Evolutionary conservation across 2,888 invertebrate species (phyloP).

Genomic region (Melanostoma mellinum): DNA sequence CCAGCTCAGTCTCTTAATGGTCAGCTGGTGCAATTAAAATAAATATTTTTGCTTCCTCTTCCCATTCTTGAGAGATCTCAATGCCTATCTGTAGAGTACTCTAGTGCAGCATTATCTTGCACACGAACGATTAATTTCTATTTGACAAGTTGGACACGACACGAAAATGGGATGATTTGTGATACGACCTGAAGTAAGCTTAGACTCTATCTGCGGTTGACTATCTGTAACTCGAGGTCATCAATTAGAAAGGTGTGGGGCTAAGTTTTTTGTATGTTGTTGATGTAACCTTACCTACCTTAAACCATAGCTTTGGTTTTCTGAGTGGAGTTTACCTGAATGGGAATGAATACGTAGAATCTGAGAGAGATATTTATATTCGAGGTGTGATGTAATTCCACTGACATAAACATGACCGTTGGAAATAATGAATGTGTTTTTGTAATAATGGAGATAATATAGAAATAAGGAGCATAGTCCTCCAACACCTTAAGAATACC

Average conservation of each 20-base stretch:
- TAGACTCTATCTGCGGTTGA: slow-evolving; percentile 35
- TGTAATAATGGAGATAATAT: background rate
- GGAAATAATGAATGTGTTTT: slow-evolving; percentile 23
- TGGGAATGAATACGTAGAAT: slow-evolving; percentile 37
- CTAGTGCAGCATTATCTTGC: slow-evolving; percentile 51
- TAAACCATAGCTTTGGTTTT: slow-evolving; percentile 8
- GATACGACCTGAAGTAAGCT: slow-evolving; percentile 40
- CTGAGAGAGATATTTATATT: slow-evolving; percentile 42
- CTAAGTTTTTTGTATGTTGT: slow-evolving; percentile 28
- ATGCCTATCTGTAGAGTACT: slow-evolving; percentile 30
- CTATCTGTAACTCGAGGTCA: slow-evolving; percentile 64
- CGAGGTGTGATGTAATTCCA: slow-evolving; percentile 53
- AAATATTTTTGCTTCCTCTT: slow-evolving; percentile 63
- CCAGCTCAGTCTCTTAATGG: slow-evolving; percentile 52
- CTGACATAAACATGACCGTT: slow-evolving; percentile 34
- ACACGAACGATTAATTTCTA: slow-evolving; percentile 67
- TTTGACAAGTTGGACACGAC: slow-evolving; percentile 72
- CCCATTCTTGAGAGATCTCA: slow-evolving; percentile 44
- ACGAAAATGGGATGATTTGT: slow-evolving; percentile 72
- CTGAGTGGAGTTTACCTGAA: slow-evolving; percentile 39
- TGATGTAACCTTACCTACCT: too few species aligned
- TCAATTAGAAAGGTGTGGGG: slow-evolving; percentile 65
- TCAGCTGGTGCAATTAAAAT: slow-evolving; percentile 68
- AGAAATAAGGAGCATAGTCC: background rate
- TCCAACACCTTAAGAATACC: slow-evolving; percentile 29